A percentile compares a stretch with the other conserved stretches of the same genome.
Conservation (phyloP, 2,888 invertebrate species). For the Mesorhabditis spiculigera region DNA sequence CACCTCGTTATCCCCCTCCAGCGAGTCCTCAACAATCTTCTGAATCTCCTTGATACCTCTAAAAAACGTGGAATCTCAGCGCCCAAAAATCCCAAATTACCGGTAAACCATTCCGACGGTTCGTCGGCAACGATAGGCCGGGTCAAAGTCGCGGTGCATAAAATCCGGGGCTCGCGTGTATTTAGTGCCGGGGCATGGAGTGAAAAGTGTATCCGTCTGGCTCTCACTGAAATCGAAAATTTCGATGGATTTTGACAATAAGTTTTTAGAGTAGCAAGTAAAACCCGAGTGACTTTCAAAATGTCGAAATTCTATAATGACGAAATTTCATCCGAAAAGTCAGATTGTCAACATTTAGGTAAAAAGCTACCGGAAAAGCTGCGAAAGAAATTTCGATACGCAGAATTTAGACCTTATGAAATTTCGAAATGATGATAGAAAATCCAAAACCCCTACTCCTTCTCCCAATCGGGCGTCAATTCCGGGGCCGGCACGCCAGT, state of each 20-base stretch:
- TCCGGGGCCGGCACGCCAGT: background rate
- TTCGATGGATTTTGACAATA: too few species aligned
- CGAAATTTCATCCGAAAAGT: too few species aligned
- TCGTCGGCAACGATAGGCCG: background rate
- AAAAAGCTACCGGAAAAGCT: too few species aligned
- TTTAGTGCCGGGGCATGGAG: background rate
- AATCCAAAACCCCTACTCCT: background rate
- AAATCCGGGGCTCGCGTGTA: background rate
- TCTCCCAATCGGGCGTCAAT: background rate
- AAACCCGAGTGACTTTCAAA: too few species aligned
- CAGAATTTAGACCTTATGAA: too few species aligned
- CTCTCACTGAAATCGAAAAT: too few species aligned
- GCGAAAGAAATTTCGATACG: too few species aligned
- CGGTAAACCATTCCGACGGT: background rate
- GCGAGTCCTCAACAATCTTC: background rate
- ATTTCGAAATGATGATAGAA: too few species aligned
- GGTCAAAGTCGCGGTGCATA: constrained; percentile 3
- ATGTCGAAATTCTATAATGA: too few species aligned
- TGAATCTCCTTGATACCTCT: background rate
- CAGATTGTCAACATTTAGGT: too few species aligned
- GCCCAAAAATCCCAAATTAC: background rate
- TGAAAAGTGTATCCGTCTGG: too few species aligned
- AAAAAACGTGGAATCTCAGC: background rate
- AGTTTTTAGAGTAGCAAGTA: too few species aligned
- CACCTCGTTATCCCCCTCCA: background rate